These are phyloP conservation scores for Heliopora coerulea DNA, from an alignment of 92 coral and sea anemone genomes.

Conservation along the genomic window DNA sequence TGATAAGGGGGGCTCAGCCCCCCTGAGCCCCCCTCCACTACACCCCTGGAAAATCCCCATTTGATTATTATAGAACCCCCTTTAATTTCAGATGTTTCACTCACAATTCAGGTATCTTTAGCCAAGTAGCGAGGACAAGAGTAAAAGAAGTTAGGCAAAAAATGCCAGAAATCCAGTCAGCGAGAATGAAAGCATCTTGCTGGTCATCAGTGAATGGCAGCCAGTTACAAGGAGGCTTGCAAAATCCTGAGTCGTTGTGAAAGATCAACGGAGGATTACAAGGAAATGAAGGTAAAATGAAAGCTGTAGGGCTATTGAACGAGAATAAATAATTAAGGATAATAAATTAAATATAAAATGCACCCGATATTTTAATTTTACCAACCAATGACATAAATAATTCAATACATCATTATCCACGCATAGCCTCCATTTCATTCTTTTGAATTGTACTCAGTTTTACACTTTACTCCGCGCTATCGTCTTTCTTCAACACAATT, in stretches of 20 bases:
- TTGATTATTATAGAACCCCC: no score
- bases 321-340: background rate
- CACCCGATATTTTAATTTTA: no score
- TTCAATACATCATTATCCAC: no score
- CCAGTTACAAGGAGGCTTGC: slow-evolving; percentile 42
- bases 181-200: slow-evolving; percentile 8
- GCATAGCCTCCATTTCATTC: no score
- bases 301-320: no score
- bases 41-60: no score
- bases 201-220: slow-evolving; percentile 16
- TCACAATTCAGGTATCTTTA: slow-evolving; percentile 76
- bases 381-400: no score
- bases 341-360: background rate
- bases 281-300: slow-evolving; percentile 31
- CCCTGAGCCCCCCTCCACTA: no score
- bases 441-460: no score
- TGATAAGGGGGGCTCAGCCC: no score
- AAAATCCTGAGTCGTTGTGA: slow-evolving; percentile 26
- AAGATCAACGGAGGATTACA: slow-evolving; percentile 33
- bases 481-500: no score
- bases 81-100: slow-evolving; percentile 11
- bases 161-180: slow-evolving; percentile 28
- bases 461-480: no score
- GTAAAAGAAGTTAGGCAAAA: slow-evolving; percentile 41
- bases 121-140: slow-evolving; percentile 70